Evolutionary conservation across 2,113 vertebrate species (phyloP), one percentile per base, ranked within the genome.

Genomic region (Sinocyclocheilus anshuiensis): DNA sequence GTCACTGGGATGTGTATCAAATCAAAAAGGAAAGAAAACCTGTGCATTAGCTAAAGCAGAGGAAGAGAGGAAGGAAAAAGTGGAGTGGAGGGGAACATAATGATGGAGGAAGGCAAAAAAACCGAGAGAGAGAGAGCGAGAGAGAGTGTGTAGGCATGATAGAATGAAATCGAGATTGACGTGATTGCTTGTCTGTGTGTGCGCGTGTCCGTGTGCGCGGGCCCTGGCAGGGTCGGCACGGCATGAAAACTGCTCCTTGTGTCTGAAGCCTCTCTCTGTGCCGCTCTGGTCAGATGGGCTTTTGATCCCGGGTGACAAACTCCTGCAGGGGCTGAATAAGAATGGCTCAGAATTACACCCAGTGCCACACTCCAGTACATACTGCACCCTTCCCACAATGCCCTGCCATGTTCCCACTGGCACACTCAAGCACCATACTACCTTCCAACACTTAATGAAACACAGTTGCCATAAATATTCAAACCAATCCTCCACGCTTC

Each of bases 261-360:
- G 81, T 71, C 81, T 82, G 26, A 82, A 82, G 63, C 69, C 82
- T 84, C 82, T 74, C 67, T 74, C 82, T 84, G 82, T 84, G 82
- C 69, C 13, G 67, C 69, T 84, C 50, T 84, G 82, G 82, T 84
- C 69, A 84, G 82, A 74, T 84, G 82, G 50, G 82, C 82, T 74
- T 84, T 84, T 84, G 82, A 84, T 74, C 82, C 50, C 29, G 50
- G 22, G 75, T 84, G 82, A 84, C 82, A 74, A 59, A 84, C 69
- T 84, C 69, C 65, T 84, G 69, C 82, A 75, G 69, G 69, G 48
- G 20, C 69, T 84, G 82, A 84, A 84, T 74, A 74, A 84, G 82
- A 84, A 59, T 50, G 59, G 69, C 69, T 84, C 69, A 74, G 69
- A 84, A 84, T 74, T 59, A 59, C 50, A 59, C 67, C 65, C 67